These are phyloP conservation scores for Meandrina meandrites DNA, from an alignment of 92 coral and sea anemone genomes.

Conservation along the genomic window DNA sequence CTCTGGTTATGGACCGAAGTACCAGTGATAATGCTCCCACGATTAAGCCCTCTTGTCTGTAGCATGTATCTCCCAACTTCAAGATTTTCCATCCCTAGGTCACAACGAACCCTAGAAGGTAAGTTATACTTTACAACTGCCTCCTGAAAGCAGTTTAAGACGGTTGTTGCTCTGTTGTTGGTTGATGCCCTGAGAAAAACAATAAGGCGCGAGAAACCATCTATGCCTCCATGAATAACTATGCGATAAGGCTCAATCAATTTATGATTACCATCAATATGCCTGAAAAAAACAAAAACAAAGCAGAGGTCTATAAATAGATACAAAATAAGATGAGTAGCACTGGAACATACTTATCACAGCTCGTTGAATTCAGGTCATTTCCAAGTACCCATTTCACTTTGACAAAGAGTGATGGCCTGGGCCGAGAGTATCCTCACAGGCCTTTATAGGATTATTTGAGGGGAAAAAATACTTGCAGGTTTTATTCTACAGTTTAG, in stretches of 20 bases:
- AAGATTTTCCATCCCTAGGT: slow-evolving; percentile 62
- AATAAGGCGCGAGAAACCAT: slow-evolving; percentile 66
- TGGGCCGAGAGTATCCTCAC: too few species aligned
- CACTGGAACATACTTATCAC: too few species aligned
- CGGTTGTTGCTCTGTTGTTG: slow-evolving; percentile 59
- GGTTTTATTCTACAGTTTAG: too few species aligned
- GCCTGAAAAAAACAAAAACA: slow-evolving; percentile 45
- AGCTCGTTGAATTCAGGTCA: too few species aligned
- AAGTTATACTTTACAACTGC: slow-evolving; percentile 49
- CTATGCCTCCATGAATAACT: slow-evolving; percentile 74
- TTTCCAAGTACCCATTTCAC: too few species aligned
- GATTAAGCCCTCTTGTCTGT: slow-evolving; percentile 56
- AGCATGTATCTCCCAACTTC: slow-evolving; percentile 66
- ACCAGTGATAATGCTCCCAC: slow-evolving; percentile 73
- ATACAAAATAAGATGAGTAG: too few species aligned
- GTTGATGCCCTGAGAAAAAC: slow-evolving; percentile 54
- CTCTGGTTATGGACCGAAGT: too few species aligned
- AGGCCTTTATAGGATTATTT: too few species aligned
- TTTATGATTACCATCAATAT: slow-evolving; percentile 68
- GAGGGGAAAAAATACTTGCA: too few species aligned
- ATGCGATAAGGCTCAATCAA: slow-evolving; percentile 65
- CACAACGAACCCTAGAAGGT: slow-evolving; percentile 64
- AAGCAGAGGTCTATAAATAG: slow-evolving; percentile 4
- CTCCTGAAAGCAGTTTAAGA: slow-evolving; percentile 45
- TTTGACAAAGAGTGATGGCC: too few species aligned